phyloP scores from a whole-genome alignment of 2,113 vertebrate genomes.

The human region GRCh38 chr3:59834001-59834500 shows the following conservation, averaged over 20 bases:
- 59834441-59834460: not conserved
- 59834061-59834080: no score
- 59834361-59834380: not conserved
- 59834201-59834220: not conserved
- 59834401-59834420: not conserved
- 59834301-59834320: not conserved
- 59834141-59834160: not conserved
- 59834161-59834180: not conserved
- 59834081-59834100: not conserved
- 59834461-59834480: not conserved
- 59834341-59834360: not conserved
- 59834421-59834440: not conserved
- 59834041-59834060: no score
- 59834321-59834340: not conserved
- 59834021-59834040: no score
- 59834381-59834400: not conserved
- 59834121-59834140: not conserved
- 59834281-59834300: not conserved
- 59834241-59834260: not conserved
- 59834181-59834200: not conserved
- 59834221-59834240: not conserved
- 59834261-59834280: not conserved
- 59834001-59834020: no score
- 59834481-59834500: not conserved
- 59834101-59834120: not conserved